Conservation (phyloP, 2,113 vertebrate genomes). For the Okapia johnstoni region DNA sequence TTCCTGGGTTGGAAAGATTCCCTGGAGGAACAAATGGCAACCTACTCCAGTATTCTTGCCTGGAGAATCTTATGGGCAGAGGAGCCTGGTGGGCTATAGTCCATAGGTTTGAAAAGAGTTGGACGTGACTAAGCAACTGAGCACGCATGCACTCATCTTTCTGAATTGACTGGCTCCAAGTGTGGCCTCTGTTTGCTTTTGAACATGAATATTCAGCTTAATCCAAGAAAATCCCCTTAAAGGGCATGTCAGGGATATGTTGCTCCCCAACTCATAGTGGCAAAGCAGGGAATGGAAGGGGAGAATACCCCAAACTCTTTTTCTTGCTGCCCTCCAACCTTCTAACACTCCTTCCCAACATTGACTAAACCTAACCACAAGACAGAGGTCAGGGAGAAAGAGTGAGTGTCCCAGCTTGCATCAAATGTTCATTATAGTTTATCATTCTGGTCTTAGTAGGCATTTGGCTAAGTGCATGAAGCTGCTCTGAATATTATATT, state of each 20-base stretch:
- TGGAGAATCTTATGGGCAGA: background rate
- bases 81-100: background rate
- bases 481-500: background rate
- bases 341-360: background rate
- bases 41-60: background rate
- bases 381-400: background rate
- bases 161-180: background rate
- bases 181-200: background rate
- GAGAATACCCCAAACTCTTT: background rate
- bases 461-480: background rate
- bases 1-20: background rate
- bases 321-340: background rate
- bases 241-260: background rate
- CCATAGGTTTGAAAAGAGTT: background rate
- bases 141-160: background rate
- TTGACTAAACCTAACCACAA: background rate
- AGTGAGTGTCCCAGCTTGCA: background rate
- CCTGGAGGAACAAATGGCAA: background rate
- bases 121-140: background rate
- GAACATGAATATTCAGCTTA: background rate
- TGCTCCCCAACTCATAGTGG: background rate
- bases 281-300: background rate
- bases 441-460: background rate
- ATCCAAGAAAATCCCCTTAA: background rate
- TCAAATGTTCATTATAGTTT: background rate